phyloP scores from a whole-genome alignment of 2,113 vertebrate species.

The Lipotes vexillifer region DNA sequence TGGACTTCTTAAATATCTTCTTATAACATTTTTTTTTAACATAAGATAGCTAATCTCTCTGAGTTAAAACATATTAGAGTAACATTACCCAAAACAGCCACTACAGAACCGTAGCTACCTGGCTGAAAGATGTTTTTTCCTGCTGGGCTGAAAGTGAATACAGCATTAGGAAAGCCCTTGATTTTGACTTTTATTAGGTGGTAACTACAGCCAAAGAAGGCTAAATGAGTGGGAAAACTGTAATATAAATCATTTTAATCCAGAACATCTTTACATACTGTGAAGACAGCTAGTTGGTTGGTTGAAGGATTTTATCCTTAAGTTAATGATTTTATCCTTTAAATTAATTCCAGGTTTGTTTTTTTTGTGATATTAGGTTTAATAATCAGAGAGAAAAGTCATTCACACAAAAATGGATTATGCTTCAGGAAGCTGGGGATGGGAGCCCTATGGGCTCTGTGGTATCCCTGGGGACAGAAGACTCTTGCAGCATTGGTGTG shows the following conservation, averaged over 20 bases:
- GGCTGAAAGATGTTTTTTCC: constrained; percentile 22
- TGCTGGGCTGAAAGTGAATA: constrained; percentile 34
- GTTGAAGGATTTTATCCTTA: not conserved
- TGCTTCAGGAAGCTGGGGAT: not conserved
- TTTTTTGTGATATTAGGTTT: not conserved
- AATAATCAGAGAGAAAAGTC: not conserved
- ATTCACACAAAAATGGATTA: not conserved
- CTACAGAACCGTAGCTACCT: not conserved
- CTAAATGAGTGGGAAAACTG: not conserved
- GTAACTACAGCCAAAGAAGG: not conserved
- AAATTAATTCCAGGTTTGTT: not conserved
- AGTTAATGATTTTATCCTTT: not conserved
- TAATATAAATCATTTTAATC: not conserved
- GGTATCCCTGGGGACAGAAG: not conserved
- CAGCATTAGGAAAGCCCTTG: constrained; percentile 1
- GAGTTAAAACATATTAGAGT: constrained; percentile 48
- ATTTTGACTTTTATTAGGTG: constrained; percentile 19
- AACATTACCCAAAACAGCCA: constrained; percentile 21
- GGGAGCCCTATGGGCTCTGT: fast-evolving
- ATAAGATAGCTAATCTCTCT: constrained; percentile 46
- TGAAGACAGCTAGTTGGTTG: not conserved
- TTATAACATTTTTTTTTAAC: constrained; percentile 55
- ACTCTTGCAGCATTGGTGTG: fast-evolving
- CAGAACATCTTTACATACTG: not conserved
- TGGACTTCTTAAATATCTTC: constrained; percentile 64